Evolutionary conservation across 2,797 vertebrate species (phyloP), one percentile per base, ranked within the genome.

Genomic region (Trematomus bernacchii): DNA sequence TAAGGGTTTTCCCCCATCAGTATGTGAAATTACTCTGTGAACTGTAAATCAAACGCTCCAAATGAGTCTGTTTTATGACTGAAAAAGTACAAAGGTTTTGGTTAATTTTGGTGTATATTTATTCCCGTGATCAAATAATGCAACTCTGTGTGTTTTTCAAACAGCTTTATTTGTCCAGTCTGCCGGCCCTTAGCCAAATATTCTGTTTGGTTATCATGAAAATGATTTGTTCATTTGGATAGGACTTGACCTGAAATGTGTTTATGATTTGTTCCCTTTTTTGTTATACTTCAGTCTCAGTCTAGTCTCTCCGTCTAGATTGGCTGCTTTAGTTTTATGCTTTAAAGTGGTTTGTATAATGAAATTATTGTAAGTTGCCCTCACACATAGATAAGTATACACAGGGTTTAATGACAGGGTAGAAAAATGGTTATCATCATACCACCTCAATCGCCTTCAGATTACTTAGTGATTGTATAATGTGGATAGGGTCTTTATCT

Each of bases 141-240:
- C 14, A 53, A 4, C 7, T 23, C 33, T 60, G 16, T 60, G 12
- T 71, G 43, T 64, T 74, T 73, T 60, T 58, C 1, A 0, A 67
- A 37, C 30, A 71, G 50, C 66, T 84, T 86, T 79, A 70, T 86
- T 71, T 80, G 69, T 71, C 14, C 30, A 68, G 21, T 66, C 55
- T 18, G 33, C 27, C 15, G 2, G 55, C 48, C 14, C 11, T 2
- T 12, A 33, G 43, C 18, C 72, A 73, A 61, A 67, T 75, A 68
- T 75, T 55, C 44, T 33, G 63, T 79, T 80, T 71, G 53, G 42
- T 77, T 72, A 57, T 82, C 27, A 13, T 44, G 13, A 77, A 76
- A 54, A 73, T 44, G 6, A 75, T 51, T 67, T 66, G 59, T 73
- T 78, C 33, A 63, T 72, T 68, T 71, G 15, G 40, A 53, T 48